These are phyloP conservation scores for Mus minutoides DNA, from an alignment of 2,797 vertebrate species.

Conservation along the genomic window DNA sequence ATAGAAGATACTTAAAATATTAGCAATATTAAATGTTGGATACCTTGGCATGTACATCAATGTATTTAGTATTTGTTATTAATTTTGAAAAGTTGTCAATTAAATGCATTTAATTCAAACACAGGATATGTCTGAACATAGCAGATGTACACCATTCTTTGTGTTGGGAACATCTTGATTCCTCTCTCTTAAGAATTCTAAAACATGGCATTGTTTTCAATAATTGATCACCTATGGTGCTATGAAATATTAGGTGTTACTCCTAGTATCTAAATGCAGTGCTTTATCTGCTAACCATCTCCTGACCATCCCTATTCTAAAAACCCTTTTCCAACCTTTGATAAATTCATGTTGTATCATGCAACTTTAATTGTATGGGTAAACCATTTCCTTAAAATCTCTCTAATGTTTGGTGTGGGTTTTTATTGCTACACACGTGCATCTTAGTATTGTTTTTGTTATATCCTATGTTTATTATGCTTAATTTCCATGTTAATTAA, in stretches of 20 bases:
- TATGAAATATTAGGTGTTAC: background rate
- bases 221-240: background rate
- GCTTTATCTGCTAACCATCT: background rate
- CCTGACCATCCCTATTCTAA: background rate
- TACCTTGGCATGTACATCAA: background rate
- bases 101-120: background rate
- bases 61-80: background rate
- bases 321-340: background rate
- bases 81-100: slow-evolving; percentile 23
- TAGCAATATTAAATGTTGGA: background rate
- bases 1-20: background rate
- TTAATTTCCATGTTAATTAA: background rate
- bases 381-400: background rate
- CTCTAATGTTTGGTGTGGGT: background rate
- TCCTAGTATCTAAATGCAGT: background rate
- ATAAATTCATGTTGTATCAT: background rate
- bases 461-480: background rate
- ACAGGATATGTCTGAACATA: background rate
- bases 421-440: background rate
- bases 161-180: background rate
- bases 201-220: background rate
- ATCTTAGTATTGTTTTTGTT: background rate
- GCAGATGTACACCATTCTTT: background rate
- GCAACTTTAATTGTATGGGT: background rate
- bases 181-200: background rate